Conservation (phyloP, 2,113 vertebrate species). For the Trichomycterus rosablanca region DNA sequence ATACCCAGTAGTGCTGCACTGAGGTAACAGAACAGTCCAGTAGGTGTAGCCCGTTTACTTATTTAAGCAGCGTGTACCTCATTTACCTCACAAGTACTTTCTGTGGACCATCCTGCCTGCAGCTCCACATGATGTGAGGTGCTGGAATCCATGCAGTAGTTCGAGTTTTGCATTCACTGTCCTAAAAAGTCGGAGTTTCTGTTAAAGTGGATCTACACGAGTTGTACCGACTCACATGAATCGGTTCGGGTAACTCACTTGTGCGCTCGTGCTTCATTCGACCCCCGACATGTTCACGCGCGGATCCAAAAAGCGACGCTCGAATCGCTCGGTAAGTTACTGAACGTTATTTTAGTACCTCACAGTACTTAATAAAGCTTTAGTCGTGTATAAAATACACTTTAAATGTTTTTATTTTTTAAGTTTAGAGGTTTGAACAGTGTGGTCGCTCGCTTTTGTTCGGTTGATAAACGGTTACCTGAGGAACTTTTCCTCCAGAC, state of each 20-base stretch:
- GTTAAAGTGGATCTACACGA: not conserved
- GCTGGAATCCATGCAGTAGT: not conserved
- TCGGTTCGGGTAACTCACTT: not conserved
- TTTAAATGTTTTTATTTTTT: too few species aligned
- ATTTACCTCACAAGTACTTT: too few species aligned
- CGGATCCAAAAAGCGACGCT: conserved; percentile 71
- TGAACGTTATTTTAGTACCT: not conserved
- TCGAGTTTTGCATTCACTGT: too few species aligned
- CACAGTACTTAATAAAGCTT: not conserved
- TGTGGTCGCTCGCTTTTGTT: too few species aligned
- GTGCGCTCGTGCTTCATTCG: conserved; percentile 10
- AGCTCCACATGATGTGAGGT: conserved; percentile 4
- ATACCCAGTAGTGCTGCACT: not conserved
- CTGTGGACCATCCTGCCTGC: not conserved
- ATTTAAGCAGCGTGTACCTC: conserved; percentile 7
- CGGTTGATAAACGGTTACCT: too few species aligned
- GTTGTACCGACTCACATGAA: conserved; percentile 1
- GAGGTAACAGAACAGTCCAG: conserved; percentile 24
- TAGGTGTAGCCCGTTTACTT: conserved; percentile 39
- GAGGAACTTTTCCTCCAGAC: too few species aligned
- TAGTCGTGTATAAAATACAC: too few species aligned
- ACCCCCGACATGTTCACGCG: conserved; percentile 65
- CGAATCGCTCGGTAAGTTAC: conserved; percentile 64
- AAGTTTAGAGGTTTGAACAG: too few species aligned
- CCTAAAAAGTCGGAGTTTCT: not conserved